Conservation (phyloP, 2,113 vertebrate genomes). For the Hydropotes inermis region DNA sequence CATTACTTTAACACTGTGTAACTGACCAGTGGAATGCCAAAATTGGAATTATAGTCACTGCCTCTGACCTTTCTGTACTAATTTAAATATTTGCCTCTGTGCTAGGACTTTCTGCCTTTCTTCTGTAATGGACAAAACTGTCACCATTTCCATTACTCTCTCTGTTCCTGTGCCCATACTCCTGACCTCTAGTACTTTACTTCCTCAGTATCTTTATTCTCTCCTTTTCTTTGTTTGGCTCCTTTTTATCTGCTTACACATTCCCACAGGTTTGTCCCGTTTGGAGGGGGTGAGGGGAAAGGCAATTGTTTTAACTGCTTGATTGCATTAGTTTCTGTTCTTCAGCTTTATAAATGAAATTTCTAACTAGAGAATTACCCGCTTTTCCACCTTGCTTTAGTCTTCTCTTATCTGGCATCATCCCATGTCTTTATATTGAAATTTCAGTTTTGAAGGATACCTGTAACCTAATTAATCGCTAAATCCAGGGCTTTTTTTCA, state of each 20-base stretch:
- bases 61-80: neutral
- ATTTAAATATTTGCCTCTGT: neutral
- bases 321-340: neutral
- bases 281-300: neutral
- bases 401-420: neutral
- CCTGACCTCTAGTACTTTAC: neutral
- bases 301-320: neutral
- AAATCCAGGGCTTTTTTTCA: neutral
- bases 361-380: neutral
- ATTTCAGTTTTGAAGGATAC: neutral
- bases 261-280: neutral
- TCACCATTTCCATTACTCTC: neutral
- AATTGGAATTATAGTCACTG: neutral
- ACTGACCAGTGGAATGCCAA: neutral
- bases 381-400: neutral
- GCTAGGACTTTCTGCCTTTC: neutral
- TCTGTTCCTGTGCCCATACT: neutral
- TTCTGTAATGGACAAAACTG: neutral
- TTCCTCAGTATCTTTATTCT: neutral
- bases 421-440: neutral
- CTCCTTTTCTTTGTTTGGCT: neutral
- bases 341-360: constrained; percentile 1
- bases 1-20: neutral
- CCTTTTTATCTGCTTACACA: neutral
- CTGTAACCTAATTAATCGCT: neutral